These are phyloP conservation scores for Mimachlamys varia DNA, from an alignment of 2,888 invertebrate species.

Conservation along the genomic window DNA sequence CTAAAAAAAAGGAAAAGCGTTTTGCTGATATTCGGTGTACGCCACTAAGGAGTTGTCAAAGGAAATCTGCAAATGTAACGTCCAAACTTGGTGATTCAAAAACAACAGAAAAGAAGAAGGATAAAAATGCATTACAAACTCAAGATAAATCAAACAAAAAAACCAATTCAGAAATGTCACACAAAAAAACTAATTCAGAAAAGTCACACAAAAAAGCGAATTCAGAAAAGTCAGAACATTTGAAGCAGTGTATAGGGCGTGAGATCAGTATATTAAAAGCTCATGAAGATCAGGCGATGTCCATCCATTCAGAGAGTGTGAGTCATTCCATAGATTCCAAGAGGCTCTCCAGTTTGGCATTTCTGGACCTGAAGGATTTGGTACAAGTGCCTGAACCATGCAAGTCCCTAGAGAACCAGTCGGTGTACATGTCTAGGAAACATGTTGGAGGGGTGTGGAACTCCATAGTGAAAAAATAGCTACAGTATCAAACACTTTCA, in stretches of 20 bases:
- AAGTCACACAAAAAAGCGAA: neutral
- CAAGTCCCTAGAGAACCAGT: neutral
- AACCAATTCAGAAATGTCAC: neutral
- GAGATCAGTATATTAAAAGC: slow-evolving; percentile 19
- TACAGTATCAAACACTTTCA: neutral
- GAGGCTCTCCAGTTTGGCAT: neutral
- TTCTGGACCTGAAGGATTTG: neutral
- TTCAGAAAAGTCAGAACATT: neutral
- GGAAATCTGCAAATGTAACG: too few relatives aligned
- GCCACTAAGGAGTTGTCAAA: too few relatives aligned
- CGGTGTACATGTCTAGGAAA: neutral
- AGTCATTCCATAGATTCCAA: neutral
- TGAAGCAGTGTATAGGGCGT: neutral
- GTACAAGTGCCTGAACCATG: neutral
- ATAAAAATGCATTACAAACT: neutral
- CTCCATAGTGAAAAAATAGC: neutral
- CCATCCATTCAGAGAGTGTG: neutral
- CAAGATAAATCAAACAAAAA: neutral
- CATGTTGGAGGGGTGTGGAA: neutral
- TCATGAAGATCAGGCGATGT: neutral
- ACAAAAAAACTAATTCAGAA: neutral
- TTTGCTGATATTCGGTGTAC: neutral
- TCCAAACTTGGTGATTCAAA: neutral
- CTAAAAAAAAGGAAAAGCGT: neutral
- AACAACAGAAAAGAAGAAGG: neutral